Base-by-base conservation (phyloP, 2,113 vertebrate genomes). In the Campylomormyrus tamandua region DNA sequence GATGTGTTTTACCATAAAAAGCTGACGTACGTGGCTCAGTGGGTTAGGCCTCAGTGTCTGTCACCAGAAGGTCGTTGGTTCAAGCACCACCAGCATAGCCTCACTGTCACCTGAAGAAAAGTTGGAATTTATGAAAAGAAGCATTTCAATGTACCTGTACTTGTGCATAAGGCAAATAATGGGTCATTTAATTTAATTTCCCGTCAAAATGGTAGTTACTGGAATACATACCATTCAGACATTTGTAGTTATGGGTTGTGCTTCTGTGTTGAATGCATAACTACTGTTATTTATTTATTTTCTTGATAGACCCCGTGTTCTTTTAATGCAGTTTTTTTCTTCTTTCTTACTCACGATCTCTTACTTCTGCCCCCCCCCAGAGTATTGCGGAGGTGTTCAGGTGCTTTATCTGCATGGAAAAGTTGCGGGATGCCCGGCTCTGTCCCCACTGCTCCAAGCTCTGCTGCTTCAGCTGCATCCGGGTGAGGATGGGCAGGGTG, bases 381-480 rank as follows among this genome's bases (percentile, higher is more conserved):
- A 99, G 98, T 92, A 99, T 99, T 92, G 98, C 98, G 0, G 98
- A 99, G 91, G 98, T 99, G 90, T 99, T 99, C 93, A 97, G 98
- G 93, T 99, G 98, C 94, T 99, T 99, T 92, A 99, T 99, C 95
- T 99, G 98, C 92, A 99, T 99, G 98, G 98, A 99, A 95, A 99
- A 99, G 88, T 94, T 99, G 95, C 95, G 98, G 35, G 98, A 99
- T 90, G 98, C 98, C 15, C 97, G 98, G 3, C 96, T 99, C 17
- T 99, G 98, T 91, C 98, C 98, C 48, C 98, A 99, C 90, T 99
- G 98, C 93, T 99, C 98, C 93, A 99, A 99, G 92, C 97, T 99
- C 89, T 99, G 98, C 96, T 99, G 98, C 93, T 99, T 99, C 95
- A 99, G 98, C 94, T 99, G 98, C 92, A 99, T 99, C 93, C 95